phyloP scores from a whole-genome alignment of 2,888 invertebrate genomes.

The Amblyjoppa fuscipennis region DNA sequence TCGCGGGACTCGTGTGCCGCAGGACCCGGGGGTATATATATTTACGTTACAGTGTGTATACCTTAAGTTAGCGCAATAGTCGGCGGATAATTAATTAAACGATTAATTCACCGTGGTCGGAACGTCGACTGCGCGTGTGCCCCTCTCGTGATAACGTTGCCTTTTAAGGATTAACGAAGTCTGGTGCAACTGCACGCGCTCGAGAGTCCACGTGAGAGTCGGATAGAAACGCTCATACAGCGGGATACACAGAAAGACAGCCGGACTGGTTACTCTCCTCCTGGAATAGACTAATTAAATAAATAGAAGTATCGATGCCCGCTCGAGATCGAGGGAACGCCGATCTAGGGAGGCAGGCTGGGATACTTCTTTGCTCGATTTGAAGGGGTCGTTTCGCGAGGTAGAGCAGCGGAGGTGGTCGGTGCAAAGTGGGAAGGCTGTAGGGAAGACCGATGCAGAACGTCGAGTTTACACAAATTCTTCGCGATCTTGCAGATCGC shows the following conservation, averaged over 20 bases:
- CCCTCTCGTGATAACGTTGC: constrained; percentile 65
- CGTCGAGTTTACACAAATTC: not conserved
- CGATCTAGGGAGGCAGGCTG: not conserved
- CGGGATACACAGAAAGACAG: constrained; percentile 61
- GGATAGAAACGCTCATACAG: constrained; percentile 31
- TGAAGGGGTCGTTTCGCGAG: not conserved
- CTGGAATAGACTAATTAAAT: constrained; percentile 62
- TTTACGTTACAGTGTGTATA: constrained; percentile 16
- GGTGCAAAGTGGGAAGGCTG: no score
- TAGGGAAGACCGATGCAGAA: no score
- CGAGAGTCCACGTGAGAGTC: constrained; percentile 46
- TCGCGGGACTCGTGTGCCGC: constrained; percentile 47
- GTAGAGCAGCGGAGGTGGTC: not conserved
- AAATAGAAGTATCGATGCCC: constrained; percentile 61
- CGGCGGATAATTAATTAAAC: constrained; percentile 70
- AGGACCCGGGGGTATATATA: constrained; percentile 11
- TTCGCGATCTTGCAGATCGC: not conserved
- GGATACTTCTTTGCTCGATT: constrained; percentile 1
- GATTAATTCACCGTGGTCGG: constrained; percentile 64
- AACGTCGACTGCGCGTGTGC: constrained; percentile 49
- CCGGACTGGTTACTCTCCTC: constrained; percentile 57
- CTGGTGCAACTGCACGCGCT: constrained; percentile 35
- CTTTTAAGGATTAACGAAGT: constrained; percentile 67
- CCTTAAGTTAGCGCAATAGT: constrained; percentile 67
- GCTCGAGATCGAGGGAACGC: not conserved